Evolutionary conservation across 2,113 vertebrate genomes (phyloP), one percentile per base, ranked within the genome.

Genomic region (Strigops habroptila): DNA sequence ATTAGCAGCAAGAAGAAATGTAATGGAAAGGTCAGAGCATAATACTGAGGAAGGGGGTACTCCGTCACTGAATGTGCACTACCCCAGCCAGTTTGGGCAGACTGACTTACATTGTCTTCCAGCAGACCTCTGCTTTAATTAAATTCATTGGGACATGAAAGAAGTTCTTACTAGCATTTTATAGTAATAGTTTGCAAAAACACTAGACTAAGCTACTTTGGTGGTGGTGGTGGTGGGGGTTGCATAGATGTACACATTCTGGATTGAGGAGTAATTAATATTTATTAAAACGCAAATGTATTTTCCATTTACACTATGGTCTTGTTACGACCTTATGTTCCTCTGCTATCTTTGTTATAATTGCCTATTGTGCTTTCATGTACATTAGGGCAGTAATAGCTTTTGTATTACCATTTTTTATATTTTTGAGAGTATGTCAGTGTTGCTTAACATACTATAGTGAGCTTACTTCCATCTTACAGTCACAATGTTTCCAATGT

Each of bases 331-430:
- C 17, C 31, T 59, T 69, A 18, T 80, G 31, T 70, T 90, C 31
- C 18, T 80, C 59, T 78, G 55, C 68, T 65, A 4, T 68, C 37
- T 86, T 52, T 85, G 19, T 82, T 90, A 37, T 60, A 73, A 65
- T 62, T 91, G 52, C 11, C 67, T 73, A 1, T 75, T 70, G n/a
- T 57, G 44, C 37, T 65, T 44, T 73, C 11, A 49, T 25, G 12
- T 44, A 80, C 48, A 41, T 59, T 88, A 78, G 84, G 69, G 28
- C 69, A 84, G 18, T 82, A 82, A 71, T 82, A 84, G 21, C 57
- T 49, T 85, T 80, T 69, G 16, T 69, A n/a, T 91, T 76, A 60
- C 9, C 25, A 55, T 27, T 27, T 93, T 85, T 94, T 64, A 70
- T 75, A 53, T 8, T 64, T 64, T 63, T 62, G 35, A 39, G 75